A percentile compares a stretch with the other conserved stretches of the same genome.
Evolutionary conservation across 2,113 vertebrate species (phyloP).

Genomic region (Callithrix jacchus): DNA sequence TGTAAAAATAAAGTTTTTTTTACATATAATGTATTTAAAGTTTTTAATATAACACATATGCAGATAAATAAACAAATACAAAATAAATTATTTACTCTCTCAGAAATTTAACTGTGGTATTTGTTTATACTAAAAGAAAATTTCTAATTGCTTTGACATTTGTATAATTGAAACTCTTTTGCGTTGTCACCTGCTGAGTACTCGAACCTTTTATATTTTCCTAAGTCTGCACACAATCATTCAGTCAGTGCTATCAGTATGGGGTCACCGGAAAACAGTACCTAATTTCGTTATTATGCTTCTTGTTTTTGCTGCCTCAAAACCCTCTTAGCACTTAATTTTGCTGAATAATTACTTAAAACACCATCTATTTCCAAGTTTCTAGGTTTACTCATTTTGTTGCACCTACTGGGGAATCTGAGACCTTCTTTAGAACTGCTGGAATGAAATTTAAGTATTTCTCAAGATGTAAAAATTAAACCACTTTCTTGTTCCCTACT

Average conservation of each 20-base stretch:
- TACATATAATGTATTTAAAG: neutral
- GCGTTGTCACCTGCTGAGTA: slow-evolving; percentile 69
- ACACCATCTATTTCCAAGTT: neutral
- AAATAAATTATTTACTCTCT: slow-evolving; percentile 65
- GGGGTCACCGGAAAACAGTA: neutral
- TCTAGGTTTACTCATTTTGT: neutral
- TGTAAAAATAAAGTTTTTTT: slow-evolving; percentile 26
- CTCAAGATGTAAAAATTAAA: slow-evolving; percentile 58
- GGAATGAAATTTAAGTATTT: slow-evolving; percentile 60
- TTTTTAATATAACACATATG: neutral
- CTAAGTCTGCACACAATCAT: neutral
- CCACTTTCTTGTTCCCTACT: neutral
- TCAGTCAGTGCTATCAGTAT: slow-evolving; percentile 5
- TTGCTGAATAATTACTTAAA: slow-evolving; percentile 26
- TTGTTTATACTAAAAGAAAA: slow-evolving; percentile 70
- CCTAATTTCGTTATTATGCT: neutral
- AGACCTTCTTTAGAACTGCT: slow-evolving; percentile 28
- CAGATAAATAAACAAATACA: neutral
- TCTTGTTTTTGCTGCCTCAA: neutral
- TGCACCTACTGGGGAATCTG: slow-evolving; percentile 31
- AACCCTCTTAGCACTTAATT: neutral
- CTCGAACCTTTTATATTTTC: slow-evolving; percentile 33
- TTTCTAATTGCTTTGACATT: slow-evolving; percentile 78
- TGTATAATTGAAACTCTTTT: slow-evolving; percentile 61
- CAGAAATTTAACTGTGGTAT: slow-evolving; percentile 72